Evolutionary conservation across 1,140 invertebrate species (phyloP).

Genomic region (Saccostrea echinata): DNA sequence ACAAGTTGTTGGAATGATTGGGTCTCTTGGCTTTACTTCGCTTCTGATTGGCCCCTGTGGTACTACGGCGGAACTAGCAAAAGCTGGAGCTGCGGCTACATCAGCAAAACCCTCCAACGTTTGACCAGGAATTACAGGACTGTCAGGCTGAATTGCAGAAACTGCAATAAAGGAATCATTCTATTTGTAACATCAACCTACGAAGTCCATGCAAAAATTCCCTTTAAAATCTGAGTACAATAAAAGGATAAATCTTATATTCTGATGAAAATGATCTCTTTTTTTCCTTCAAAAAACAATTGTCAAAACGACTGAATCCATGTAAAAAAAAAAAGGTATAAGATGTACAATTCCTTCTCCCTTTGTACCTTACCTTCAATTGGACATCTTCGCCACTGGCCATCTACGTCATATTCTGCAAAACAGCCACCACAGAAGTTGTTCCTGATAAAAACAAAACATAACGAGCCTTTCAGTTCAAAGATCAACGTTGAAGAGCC

Average conservation of each 20-base stretch:
- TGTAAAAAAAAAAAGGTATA: too few species aligned
- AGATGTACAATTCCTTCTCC: too few species aligned
- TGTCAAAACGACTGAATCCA: too few species aligned
- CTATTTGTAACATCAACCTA: too few species aligned
- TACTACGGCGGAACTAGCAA: neutral
- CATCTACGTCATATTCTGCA: conserved; percentile 15
- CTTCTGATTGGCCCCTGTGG: neutral
- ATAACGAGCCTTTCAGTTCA: too few species aligned
- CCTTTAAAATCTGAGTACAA: too few species aligned
- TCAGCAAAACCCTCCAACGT: neutral
- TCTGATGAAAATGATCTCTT: too few species aligned
- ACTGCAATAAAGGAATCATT: neutral
- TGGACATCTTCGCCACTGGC: conserved; percentile 9
- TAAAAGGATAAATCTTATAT: too few species aligned
- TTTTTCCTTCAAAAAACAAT: too few species aligned
- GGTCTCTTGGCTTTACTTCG: neutral
- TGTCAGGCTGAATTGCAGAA: neutral
- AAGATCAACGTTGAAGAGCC: too few species aligned
- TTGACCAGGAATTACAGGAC: neutral
- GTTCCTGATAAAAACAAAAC: neutral
- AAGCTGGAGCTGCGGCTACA: neutral
- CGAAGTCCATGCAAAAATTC: too few species aligned
- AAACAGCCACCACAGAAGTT: conserved; percentile 26
- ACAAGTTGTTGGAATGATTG: neutral
- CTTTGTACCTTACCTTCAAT: neutral